Conservation (phyloP, 2,888 invertebrate genomes). For the Tenodera sinensis region DNA sequence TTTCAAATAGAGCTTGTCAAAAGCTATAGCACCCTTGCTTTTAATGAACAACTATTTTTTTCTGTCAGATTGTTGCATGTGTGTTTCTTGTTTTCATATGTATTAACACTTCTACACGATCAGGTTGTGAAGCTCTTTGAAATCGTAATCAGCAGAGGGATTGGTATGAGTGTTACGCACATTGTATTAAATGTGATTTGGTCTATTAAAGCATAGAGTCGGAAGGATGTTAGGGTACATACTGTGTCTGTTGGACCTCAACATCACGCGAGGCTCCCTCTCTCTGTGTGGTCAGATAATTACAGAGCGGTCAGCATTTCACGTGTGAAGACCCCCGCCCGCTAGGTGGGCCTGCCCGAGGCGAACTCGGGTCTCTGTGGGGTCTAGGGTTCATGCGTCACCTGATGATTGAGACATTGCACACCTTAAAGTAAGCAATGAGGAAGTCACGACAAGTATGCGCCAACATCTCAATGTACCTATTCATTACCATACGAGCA, state of each 20-base stretch:
- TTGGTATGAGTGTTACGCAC: no score
- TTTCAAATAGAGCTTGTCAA: no score
- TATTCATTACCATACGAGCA: no score
- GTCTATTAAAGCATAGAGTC: background rate
- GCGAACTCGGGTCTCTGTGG: background rate
- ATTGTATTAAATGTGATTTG: no score
- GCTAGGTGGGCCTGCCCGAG: background rate
- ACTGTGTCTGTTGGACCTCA: background rate
- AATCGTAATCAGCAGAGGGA: no score
- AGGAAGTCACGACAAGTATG: background rate
- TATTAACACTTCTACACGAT: no score
- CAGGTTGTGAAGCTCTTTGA: no score
- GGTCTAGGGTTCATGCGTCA: background rate
- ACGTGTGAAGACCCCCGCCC: background rate
- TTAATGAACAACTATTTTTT: no score
- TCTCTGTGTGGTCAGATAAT: conserved; percentile 10
- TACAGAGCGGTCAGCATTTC: background rate
- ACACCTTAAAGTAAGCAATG: background rate
- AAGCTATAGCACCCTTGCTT: no score
- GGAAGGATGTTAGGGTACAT: background rate
- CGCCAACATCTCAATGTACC: no score
- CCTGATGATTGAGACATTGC: background rate
- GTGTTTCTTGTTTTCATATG: no score
- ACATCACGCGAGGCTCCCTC: background rate
- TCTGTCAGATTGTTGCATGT: no score